Conservation (phyloP, 1,140 invertebrate species). For the Drosophila watanabei region DNA sequence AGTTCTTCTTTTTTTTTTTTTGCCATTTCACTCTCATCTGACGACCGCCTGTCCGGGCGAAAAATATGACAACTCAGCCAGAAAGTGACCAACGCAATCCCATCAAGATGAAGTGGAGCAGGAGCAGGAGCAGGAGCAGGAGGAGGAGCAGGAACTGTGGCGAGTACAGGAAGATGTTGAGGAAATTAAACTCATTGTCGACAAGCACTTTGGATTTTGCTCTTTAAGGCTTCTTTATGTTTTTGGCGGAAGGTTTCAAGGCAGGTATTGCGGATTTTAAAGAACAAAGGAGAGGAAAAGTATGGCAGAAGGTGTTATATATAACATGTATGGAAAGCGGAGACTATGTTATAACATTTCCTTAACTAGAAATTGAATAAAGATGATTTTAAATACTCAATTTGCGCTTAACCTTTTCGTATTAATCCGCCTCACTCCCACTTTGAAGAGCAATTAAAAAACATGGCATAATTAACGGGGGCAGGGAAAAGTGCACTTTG, state of each 20-base stretch:
- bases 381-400: too few relatives aligned
- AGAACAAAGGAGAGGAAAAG: not conserved
- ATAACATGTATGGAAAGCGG: too few relatives aligned
- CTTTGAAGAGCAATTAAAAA: slow-evolving; percentile 29
- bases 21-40: slow-evolving; percentile 39
- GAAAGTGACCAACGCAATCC: slow-evolving; percentile 38
- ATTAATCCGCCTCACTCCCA: not conserved
- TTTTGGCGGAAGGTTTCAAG: not conserved
- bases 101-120: slow-evolving; percentile 21
- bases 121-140: slow-evolving; percentile 19
- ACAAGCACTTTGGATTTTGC: slow-evolving; percentile 32
- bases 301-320: too few relatives aligned
- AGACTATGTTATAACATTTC: too few relatives aligned
- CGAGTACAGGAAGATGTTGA: slow-evolving; percentile 61
- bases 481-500: slow-evolving; percentile 31
- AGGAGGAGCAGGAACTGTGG: slow-evolving; percentile 46
- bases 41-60: slow-evolving; percentile 19
- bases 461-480: slow-evolving; percentile 3
- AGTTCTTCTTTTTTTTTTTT: slow-evolving; percentile 20
- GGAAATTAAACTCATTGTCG: slow-evolving; percentile 77
- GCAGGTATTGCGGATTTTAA: not conserved
- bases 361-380: too few relatives aligned
- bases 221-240: not conserved
- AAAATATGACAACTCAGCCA: slow-evolving; percentile 55
- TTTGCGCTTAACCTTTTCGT: too few relatives aligned